Evolutionary conservation across 2,888 invertebrate genomes (phyloP).

Genomic region (Agonopterix alstromeriana): DNA sequence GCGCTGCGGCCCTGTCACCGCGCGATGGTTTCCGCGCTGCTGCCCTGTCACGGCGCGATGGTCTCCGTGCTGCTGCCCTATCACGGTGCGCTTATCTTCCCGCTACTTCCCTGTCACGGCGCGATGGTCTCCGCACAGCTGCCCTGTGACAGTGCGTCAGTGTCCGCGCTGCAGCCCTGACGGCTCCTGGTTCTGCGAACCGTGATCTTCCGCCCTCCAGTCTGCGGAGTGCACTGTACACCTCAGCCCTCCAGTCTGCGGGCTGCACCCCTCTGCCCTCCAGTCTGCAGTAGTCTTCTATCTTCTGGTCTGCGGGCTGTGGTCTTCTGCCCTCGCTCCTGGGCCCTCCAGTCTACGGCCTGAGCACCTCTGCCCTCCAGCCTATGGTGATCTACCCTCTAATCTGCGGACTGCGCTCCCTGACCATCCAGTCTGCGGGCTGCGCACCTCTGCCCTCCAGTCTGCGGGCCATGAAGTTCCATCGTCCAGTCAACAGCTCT

Average conservation of each 20-base stretch:
- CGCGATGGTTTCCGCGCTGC: background rate
- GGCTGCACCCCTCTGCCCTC: background rate
- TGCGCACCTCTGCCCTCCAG: background rate
- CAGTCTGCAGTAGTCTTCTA: background rate
- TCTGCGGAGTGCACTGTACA: background rate
- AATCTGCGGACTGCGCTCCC: background rate
- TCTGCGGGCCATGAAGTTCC: background rate
- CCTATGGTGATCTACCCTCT: background rate
- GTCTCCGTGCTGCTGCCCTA: background rate
- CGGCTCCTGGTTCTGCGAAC: slow-evolving; percentile 1
- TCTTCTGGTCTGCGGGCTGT: background rate
- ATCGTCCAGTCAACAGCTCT: background rate
- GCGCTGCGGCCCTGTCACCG: background rate
- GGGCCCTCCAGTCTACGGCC: background rate
- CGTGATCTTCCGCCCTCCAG: background rate
- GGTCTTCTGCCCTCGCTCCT: background rate
- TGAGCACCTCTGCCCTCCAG: background rate
- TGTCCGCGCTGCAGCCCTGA: slow-evolving; percentile 4
- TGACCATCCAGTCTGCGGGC: background rate
- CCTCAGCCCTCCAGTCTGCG: background rate
- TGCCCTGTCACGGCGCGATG: background rate
- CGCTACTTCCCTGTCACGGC: background rate
- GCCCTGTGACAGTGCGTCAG: slow-evolving; percentile 2
- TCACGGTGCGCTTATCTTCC: background rate
- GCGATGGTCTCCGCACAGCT: background rate